phyloP scores from a whole-genome alignment of 2,113 vertebrate species.

The Crypturellus undulatus region DNA sequence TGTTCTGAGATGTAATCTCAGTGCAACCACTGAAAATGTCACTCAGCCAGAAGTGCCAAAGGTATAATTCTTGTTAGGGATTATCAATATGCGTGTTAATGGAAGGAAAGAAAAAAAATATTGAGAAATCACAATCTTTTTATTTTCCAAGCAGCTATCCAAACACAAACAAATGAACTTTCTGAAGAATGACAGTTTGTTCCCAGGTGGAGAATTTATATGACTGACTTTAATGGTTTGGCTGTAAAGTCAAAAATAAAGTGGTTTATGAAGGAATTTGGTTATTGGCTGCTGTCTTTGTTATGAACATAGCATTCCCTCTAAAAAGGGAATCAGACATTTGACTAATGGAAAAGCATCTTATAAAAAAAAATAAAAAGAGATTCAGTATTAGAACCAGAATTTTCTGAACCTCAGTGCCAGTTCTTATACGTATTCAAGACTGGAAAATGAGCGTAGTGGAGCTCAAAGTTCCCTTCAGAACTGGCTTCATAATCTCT shows the following conservation, averaged over 20 bases:
- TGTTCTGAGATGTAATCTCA: not conserved
- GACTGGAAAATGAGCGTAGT: not conserved
- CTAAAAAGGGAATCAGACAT: constrained; percentile 47
- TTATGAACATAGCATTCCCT: constrained; percentile 27
- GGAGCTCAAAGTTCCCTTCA: not conserved
- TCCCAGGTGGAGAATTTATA: constrained; percentile 60
- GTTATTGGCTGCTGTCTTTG: constrained; percentile 40
- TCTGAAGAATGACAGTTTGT: constrained; percentile 53
- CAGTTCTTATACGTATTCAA: constrained; percentile 7
- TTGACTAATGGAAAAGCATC: constrained; percentile 55
- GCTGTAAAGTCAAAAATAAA: constrained; percentile 65
- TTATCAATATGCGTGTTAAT: constrained; percentile 15
- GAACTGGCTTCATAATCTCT: not conserved
- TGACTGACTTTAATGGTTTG: constrained; percentile 51
- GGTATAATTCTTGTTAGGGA: not conserved
- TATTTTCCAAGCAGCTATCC: constrained; percentile 53
- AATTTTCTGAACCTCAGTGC: not conserved
- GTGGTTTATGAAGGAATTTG: constrained; percentile 54
- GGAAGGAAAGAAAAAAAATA: not conserved
- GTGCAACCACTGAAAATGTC: constrained; percentile 1
- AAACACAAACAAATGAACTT: constrained; percentile 36
- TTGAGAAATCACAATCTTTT: not conserved
- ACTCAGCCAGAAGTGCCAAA: not conserved
- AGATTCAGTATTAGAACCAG: constrained; percentile 32
- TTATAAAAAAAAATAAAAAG: constrained; percentile 29